These are phyloP conservation scores for Prochilodus magdalenae DNA, from an alignment of 2,113 vertebrate genomes.

Conservation along the genomic window DNA sequence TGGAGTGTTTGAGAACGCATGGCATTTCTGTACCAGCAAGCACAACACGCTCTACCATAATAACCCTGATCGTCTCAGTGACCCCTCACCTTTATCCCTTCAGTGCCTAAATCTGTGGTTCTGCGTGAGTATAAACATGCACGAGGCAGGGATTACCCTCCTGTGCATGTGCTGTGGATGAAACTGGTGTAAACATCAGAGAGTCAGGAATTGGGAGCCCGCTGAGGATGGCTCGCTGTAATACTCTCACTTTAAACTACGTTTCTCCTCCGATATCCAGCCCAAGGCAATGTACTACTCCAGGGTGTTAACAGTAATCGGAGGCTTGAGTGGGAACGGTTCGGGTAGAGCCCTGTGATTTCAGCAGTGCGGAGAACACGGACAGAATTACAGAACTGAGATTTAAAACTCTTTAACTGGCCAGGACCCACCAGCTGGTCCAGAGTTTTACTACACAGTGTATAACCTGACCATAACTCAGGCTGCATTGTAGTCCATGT, in stretches of 20 bases:
- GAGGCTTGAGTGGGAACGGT: constrained; percentile 26
- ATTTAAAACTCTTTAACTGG: no score
- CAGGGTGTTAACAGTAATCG: constrained; percentile 36
- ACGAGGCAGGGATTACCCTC: constrained; percentile 4
- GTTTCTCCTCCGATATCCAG: not conserved
- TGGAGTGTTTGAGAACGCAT: not conserved
- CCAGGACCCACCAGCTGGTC: no score
- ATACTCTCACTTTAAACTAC: constrained; percentile 19
- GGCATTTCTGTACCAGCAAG: not conserved
- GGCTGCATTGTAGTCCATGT: no score
- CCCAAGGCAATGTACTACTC: not conserved
- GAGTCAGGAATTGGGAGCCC: not conserved
- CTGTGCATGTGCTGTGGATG: not conserved
- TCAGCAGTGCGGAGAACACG: not conserved
- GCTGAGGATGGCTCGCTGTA: not conserved
- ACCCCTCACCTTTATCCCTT: constrained; percentile 30
- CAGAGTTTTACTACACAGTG: no score
- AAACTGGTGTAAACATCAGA: not conserved
- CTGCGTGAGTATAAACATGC: constrained; percentile 13
- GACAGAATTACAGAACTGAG: no score
- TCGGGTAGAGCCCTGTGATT: constrained; percentile 10
- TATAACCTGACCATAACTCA: no score
- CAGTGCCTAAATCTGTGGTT: constrained; percentile 8
- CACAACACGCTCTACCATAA: not conserved
- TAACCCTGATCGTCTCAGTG: constrained; percentile 2